Evolutionary conservation across 2,113 vertebrate species (phyloP).

Genomic region (Rhinogobius similis): DNA sequence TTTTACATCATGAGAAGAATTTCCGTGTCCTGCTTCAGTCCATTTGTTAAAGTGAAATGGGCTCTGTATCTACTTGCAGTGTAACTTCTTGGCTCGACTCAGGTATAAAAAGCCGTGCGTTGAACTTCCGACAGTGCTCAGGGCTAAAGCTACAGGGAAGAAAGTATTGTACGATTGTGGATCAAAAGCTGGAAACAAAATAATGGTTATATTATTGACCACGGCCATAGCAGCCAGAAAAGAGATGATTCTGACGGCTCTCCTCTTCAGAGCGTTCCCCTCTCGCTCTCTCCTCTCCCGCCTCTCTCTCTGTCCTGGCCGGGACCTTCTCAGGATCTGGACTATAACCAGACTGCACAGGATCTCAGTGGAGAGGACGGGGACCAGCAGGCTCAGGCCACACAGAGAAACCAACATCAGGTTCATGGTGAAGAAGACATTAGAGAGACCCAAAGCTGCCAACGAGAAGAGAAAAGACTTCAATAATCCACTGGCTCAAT

Average conservation of each 20-base stretch:
- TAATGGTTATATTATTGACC: background rate
- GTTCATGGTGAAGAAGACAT: background rate
- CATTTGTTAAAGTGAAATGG: background rate
- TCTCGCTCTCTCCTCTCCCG: background rate
- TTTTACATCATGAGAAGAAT: no score
- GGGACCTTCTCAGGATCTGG: background rate
- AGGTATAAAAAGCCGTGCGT: conserved; percentile 2
- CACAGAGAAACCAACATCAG: fast-evolving
- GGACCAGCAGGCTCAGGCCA: background rate
- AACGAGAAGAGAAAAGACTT: background rate
- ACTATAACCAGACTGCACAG: conserved; percentile 14
- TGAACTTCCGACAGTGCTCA: conserved; percentile 11
- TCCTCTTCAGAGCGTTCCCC: conserved; percentile 7
- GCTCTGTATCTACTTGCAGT: background rate
- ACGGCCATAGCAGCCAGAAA: background rate
- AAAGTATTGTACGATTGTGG: fast-evolving
- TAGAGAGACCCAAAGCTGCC: background rate
- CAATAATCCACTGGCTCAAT: no score
- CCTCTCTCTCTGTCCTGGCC: background rate
- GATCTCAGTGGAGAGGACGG: background rate
- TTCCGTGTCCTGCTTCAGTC: background rate
- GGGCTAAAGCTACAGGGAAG: background rate
- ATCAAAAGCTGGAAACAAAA: background rate
- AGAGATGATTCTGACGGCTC: background rate
- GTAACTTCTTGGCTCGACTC: background rate